A percentile compares a stretch with the other conserved stretches of the same genome.
These are phyloP conservation scores for Dascillus cervinus DNA, from an alignment of 2,888 invertebrate species.

Conservation along the genomic window DNA sequence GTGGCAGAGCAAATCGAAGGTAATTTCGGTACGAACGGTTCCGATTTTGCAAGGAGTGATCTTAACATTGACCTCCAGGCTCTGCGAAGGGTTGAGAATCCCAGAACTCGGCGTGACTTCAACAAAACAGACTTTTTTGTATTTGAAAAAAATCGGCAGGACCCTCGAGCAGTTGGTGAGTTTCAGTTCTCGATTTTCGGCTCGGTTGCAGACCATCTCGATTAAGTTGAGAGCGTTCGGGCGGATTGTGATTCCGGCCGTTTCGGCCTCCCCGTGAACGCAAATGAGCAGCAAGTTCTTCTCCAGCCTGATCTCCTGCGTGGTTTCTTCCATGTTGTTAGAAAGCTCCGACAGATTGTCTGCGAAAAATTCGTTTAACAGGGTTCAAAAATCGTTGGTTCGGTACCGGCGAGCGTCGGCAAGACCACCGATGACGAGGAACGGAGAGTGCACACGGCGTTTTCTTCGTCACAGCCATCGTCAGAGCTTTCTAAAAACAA, in stretches of 20 bases:
- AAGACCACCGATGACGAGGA: too few species aligned
- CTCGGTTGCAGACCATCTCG: conserved; percentile 39
- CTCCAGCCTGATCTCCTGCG: too few species aligned
- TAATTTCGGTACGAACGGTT: conserved; percentile 15
- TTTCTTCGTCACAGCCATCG: too few species aligned
- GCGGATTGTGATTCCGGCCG: conserved; percentile 41
- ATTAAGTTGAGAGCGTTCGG: conserved; percentile 46
- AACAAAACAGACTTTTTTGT: conserved; percentile 39
- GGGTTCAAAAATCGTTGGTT: too few species aligned
- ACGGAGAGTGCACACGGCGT: too few species aligned
- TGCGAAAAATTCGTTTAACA: too few species aligned
- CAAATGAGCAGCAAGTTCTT: too few species aligned
- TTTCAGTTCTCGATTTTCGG: conserved; percentile 36
- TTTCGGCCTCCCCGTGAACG: conserved; percentile 50
- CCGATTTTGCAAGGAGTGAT: conserved; percentile 26
- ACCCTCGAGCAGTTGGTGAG: conserved; percentile 43
- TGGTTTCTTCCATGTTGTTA: too few species aligned
- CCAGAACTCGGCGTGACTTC: conserved; percentile 40
- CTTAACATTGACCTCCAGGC: conserved; percentile 27
- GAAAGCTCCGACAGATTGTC: too few species aligned
- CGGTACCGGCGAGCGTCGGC: too few species aligned
- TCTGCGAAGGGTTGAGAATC: conserved; percentile 38
- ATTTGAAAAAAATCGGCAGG: conserved; percentile 41
- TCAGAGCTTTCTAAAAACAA: too few species aligned
- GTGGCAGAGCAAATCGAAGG: conserved; percentile 25